Evolutionary conservation across 1,140 invertebrate genomes (phyloP).

Genomic region (Euwallacea fornicatus): DNA sequence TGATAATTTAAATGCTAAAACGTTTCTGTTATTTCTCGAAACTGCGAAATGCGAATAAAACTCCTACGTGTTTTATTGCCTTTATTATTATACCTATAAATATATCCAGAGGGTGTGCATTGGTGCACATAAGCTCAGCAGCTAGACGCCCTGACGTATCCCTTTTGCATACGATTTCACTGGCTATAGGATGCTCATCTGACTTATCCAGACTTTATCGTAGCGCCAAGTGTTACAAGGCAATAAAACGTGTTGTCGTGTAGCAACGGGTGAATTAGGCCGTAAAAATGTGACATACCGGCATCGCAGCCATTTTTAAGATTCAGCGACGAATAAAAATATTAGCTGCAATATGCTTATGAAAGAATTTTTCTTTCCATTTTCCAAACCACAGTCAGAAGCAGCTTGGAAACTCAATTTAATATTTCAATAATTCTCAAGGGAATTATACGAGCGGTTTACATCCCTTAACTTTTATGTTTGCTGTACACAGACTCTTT

Average conservation of each 20-base stretch:
- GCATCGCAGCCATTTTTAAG: too few relatives aligned
- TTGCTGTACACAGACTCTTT: conserved; percentile 2
- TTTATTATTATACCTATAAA: conserved; percentile 16
- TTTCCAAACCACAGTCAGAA: too few relatives aligned
- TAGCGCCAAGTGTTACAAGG: conserved; percentile 7
- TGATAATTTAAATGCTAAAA: conserved; percentile 18
- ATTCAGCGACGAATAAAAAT: too few relatives aligned
- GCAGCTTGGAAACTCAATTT: background rate
- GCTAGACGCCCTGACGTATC: conserved; percentile 5
- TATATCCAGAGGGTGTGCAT: conserved; percentile 6
- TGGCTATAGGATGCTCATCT: conserved; percentile 3
- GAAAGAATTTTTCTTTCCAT: too few relatives aligned
- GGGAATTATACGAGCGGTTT: background rate
- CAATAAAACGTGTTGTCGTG: conserved; percentile 17
- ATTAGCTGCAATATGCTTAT: too few relatives aligned
- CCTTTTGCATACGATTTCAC: conserved; percentile 11
- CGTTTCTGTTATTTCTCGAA: conserved; percentile 9
- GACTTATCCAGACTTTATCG: conserved; percentile 17
- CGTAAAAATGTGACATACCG: background rate
- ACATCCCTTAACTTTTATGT: conserved; percentile 6
- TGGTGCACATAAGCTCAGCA: conserved; percentile 5
- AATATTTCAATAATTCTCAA: conserved; percentile 6
- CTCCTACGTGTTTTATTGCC: conserved; percentile 7
- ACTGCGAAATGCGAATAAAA: too few relatives aligned
- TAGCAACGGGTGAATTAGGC: conserved; percentile 10